phyloP scores from a whole-genome alignment of 2,797 vertebrate genomes.

The Sebastes dallii region DNA sequence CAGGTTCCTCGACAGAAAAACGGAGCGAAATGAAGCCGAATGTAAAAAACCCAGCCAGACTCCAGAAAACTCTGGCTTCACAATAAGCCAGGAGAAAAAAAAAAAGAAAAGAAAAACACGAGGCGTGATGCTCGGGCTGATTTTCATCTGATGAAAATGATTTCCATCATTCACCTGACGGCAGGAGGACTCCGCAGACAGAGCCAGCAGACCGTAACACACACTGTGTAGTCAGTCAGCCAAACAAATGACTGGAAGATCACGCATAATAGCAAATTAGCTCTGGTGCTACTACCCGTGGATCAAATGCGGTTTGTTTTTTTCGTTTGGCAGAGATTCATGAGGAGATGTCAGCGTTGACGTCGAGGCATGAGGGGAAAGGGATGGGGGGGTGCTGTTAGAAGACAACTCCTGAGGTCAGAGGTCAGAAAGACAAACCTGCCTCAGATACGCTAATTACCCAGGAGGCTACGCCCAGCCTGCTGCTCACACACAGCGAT shows the following conservation, averaged over 20 bases:
- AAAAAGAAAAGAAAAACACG: background rate
- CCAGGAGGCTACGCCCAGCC: slow-evolving; percentile 50
- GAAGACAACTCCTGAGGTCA: slow-evolving; percentile 54
- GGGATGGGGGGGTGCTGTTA: background rate
- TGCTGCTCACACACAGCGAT: slow-evolving; percentile 29
- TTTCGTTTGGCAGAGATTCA: slow-evolving; percentile 55
- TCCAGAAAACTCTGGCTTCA: slow-evolving; percentile 9
- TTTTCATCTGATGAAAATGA: slow-evolving; percentile 63
- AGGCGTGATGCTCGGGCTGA: slow-evolving; percentile 36
- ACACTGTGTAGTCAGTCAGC: slow-evolving; percentile 62
- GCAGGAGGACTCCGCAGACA: slow-evolving; percentile 57
- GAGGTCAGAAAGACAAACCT: slow-evolving; percentile 50
- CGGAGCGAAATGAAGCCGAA: slow-evolving; percentile 17
- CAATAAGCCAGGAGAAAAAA: background rate
- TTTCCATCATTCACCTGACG: slow-evolving; percentile 62
- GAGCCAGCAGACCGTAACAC: slow-evolving; percentile 57
- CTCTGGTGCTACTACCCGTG: slow-evolving; percentile 32
- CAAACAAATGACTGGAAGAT: slow-evolving; percentile 64
- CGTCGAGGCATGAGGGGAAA: background rate
- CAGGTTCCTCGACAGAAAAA: slow-evolving; percentile 34
- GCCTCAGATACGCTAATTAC: slow-evolving; percentile 61
- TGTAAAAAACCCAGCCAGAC: slow-evolving; percentile 37
- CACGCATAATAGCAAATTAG: slow-evolving; percentile 66
- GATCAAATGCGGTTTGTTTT: slow-evolving; percentile 47
- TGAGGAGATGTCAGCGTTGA: slow-evolving; percentile 31